Evolutionary conservation across 2,113 vertebrate genomes (phyloP), one percentile per base, ranked within the genome.

Genomic region (Anseranas semipalmata): DNA sequence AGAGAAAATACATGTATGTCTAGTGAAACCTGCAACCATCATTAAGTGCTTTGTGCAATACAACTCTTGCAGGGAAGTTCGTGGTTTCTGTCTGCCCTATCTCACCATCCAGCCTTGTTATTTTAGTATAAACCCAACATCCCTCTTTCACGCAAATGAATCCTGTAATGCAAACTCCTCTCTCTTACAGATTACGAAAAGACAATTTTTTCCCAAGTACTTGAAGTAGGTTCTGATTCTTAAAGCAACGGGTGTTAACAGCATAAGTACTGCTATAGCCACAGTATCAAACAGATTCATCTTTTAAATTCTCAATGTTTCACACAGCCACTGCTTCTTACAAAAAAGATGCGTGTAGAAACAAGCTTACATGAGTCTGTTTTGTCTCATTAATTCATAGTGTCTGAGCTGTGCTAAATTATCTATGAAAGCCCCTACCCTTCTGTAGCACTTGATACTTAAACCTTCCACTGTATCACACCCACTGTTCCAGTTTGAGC

Each of bases 261-360:
- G 32, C 3, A 1, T 20, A 71, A 58, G 24, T 37, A 74, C 10
- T 28, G 18, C 6, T 20, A 63, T 0, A 71, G 56, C 82, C 5
- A 21, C 8, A 82, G n/a, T 46, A 46, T 79, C 28, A 79, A 43
- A 87, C 17, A 8, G 32, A 79, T 63, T 63, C 0, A 68, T 25
- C 12, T 41, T n/a, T 62, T 33, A 30, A 43, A 35, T 82, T 55
- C 28, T 60, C 32, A 46, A 24, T 67, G 33, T 65, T 93, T 87
- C 45, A 73, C 41, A 73, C 2, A 89, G 39, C 5, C 30, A 33
- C 8, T 50, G 30, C 21, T 60, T 60, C 43, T 30, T 17, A 52
- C 11, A 48, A 84, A 63, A 77, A n/a, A n/a, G 22, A 33, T 20
- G 7, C 25, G 28, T 39, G 4, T 18, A 66, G 27, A 50, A 85